Base-by-base conservation (phyloP, 2,797 vertebrate species). In the Etheostoma nigrum region DNA sequence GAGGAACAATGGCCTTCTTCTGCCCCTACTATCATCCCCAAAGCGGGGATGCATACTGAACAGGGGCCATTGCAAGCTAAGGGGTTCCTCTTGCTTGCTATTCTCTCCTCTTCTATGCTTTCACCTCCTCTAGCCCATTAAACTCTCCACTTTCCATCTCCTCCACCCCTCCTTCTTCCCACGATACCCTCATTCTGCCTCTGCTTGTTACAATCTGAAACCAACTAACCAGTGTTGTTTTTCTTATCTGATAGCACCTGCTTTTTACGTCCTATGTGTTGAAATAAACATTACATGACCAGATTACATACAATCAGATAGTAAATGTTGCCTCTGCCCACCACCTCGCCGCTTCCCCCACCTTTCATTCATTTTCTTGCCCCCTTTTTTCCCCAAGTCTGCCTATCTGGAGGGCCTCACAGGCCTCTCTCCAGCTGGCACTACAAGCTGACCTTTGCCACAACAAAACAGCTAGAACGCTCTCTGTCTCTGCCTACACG, bases 381-480 rank as follows among this genome's bases (percentile, higher is more conserved):
- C 68, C 42, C 55, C 75, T 63, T 60, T 64, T 54, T 66, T 33
- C 6, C 4, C 60, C 6, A 60, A 40, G 52, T 48, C 77, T 94
- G 88, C 78, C 89, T 78, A 82, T 78, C 64, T 89, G 90, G 91
- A 90, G 95, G 89, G 93, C 88, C 91, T 92, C 89, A 89, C 71
- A 90, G 89, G 87, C 92, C 90, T 93, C 95, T 90, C 92, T 94
- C 95, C 96, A 97, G 96, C 96, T 97, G 97, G 95, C 96, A 94
- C 94, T 95, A 95, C 88, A 81, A 94, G 96, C 80, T 93, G 93
- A 97, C 96, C 92, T 92, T 94, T 94, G 94, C 95, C 95, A 94
- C 79, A 76, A 83, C 89, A 89, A 89, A 94, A 89, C 91, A 95
- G 94, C 89, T 85, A 94, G 91, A 91, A 84, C 69, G 86, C 93